Evolutionary conservation across 2,113 vertebrate species (phyloP), one percentile per base, ranked within the genome.

Genomic region (Alouatta palliata): DNA sequence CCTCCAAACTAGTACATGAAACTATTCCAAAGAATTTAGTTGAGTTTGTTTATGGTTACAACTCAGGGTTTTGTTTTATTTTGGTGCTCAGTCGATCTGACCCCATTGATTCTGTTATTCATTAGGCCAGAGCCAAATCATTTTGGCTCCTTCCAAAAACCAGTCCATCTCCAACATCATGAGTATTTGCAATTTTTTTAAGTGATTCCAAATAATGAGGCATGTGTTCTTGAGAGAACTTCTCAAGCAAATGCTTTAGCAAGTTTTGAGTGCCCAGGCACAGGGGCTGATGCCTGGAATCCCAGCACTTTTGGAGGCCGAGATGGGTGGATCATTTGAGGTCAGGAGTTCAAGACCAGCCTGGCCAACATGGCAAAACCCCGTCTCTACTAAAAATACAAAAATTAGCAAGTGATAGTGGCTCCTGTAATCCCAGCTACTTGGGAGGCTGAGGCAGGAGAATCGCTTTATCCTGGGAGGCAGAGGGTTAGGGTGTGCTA

Each of bases 181-280:
- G 64, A 40, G 8, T 14, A 35, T 86, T 35, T 93, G 30, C 11
- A 68, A 12, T 43, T 96, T 95, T 85, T 75, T 13, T 76, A 81
- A 89, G 58, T 85, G 71, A 90, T 92, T 95, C n/a, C 64, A 87
- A 40, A 89, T 64, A 71, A 83, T 17, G 21, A 68, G 58, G 16
- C 35, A 30, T 10, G 14, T 7, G 9, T 58, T 68, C 45, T 79
- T 76, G 23, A 92, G 32, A 93, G 40, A 87, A 88, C 23, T 40
- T 87, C 25, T 87, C 75, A 95, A 58, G 35, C 80, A 66, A 90
- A n/a, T 52, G 45, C 61, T 76, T 91, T 66, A 58, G 89, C 84
- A 85, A 47, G 45, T 23, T 92, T 87, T 73, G 21, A 73, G 47
- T 49, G 8, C 58, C n/a, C 8, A 14, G 68, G 68, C 68, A n/a